Base-by-base conservation (phyloP, 2,888 invertebrate genomes). In the Thera britannica region DNA sequence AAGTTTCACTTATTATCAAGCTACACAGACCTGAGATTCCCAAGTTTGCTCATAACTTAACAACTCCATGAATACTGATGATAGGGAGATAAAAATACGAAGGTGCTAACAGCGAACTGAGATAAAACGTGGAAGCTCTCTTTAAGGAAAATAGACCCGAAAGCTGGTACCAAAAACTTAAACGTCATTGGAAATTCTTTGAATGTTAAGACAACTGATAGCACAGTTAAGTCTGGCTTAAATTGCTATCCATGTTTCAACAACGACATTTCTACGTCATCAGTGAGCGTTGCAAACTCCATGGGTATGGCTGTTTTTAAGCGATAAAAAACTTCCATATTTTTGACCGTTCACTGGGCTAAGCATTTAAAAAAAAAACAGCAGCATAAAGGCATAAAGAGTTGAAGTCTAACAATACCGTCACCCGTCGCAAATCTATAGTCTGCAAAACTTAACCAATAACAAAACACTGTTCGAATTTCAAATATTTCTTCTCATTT, bases 61-160 rank as follows among this genome's bases (percentile, higher is more conserved):
- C 54, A 70, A 63, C 66, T 70, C 57, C 63, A 70, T 70, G 70
- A 70, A 70, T 70, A 70, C 70, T 63, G 63, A 70, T 70, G 68
- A n/a, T 56, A 54, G 23, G 62, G 34, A 41, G 56, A 69, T 69
- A 65, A 57, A 59, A 62, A 59, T 49, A 49, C 62, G 55, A 49
- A 58, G 35, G 54, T 62, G 69, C 62, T 23, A 23, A 23, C 23
- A 23, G 23, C 23, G 23, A 23, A 23, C 23, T 23, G 23, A 23
- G 23, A 23, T 23, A 23, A 23, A 23, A 23, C 23, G 23, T 23
- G 23, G 23, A 23, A 23, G 23, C 23, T 23, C 23, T 23, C 23
- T 23, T 1, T 23, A 23, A 23, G 23, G 23, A 23, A 23, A 23
- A 23, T 23, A 23, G 23, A 23, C 23, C 23, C 23, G 23, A 23